These are phyloP conservation scores for Sphenodon punctatus DNA, from an alignment of 2,797 vertebrate genomes.

Conservation along the genomic window DNA sequence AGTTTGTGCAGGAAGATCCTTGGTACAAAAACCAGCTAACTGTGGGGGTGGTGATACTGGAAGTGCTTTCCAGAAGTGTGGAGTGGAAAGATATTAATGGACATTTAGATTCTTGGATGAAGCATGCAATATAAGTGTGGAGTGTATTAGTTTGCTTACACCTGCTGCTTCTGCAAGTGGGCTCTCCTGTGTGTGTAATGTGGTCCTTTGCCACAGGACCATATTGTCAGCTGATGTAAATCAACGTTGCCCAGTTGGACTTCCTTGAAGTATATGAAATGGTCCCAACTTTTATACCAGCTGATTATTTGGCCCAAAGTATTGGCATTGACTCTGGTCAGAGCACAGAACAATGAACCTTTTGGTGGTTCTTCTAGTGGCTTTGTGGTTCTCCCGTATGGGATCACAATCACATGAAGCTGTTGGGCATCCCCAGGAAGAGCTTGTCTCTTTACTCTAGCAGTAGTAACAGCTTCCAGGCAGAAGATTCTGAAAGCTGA, in stretches of 20 bases:
- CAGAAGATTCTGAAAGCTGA: no score
- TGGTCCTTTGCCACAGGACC: no score
- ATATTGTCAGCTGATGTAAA: slow-evolving; percentile 1
- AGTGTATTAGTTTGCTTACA: background rate
- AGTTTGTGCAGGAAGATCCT: no score
- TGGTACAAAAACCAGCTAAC: no score
- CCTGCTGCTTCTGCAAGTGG: background rate
- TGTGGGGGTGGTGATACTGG: no score
- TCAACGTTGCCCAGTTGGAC: background rate
- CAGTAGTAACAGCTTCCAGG: background rate
- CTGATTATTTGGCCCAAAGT: background rate
- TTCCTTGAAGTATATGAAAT: background rate
- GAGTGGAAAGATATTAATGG: background rate
- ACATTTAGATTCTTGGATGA: background rate
- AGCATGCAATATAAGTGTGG: background rate
- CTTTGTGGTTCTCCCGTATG: no score
- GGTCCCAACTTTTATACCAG: background rate
- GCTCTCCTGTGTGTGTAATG: background rate
- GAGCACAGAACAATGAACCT: no score
- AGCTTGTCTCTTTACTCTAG: rapidly evolving
- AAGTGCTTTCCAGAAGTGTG: no score
- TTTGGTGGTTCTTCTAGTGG: no score
- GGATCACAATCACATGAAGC: no score
- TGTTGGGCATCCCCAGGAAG: background rate
- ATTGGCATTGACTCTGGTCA: background rate